These are phyloP conservation scores for Sesia apiformis DNA, from an alignment of 2,888 invertebrate genomes.

Conservation along the genomic window DNA sequence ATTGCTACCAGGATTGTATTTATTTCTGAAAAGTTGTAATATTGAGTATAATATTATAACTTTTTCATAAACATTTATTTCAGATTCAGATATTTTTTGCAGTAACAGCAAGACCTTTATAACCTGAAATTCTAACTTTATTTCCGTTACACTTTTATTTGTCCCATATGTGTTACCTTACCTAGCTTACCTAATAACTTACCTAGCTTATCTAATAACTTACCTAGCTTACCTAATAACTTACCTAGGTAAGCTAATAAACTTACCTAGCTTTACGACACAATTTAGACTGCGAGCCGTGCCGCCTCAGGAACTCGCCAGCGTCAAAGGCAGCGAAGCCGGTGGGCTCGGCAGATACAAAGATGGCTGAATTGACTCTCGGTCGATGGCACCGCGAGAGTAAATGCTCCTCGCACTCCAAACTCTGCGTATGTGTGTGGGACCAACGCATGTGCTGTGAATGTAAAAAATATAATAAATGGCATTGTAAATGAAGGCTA, in stretches of 20 bases:
- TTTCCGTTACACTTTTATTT: too few relatives aligned
- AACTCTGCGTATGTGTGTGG: conserved; percentile 78
- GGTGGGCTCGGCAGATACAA: conserved; percentile 83
- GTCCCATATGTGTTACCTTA: neutral
- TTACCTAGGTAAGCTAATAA: conserved; percentile 56
- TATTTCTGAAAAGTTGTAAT: too few relatives aligned
- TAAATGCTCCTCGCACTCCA: conserved; percentile 76
- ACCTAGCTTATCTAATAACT: neutral
- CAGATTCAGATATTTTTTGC: too few relatives aligned
- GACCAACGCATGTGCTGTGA: conserved; percentile 82
- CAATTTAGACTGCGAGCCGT: conserved; percentile 85
- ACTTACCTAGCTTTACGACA: conserved; percentile 83
- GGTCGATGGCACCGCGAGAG: conserved; percentile 78
- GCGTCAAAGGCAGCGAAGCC: conserved; percentile 86
- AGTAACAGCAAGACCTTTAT: too few relatives aligned
- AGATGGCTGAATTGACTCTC: conserved; percentile 89
- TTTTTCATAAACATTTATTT: too few relatives aligned
- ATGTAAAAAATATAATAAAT: neutral
- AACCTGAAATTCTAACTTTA: too few relatives aligned
- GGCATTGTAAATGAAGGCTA: too few relatives aligned
- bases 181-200: neutral
- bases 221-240: neutral
- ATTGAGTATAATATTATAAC: too few relatives aligned
- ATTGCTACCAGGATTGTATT: too few relatives aligned
- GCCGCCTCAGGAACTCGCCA: conserved; percentile 84